These are phyloP conservation scores for Apostichopus californicus DNA, from an alignment of 35 echinoderm and acorn worm genomes.

Conservation along the genomic window DNA sequence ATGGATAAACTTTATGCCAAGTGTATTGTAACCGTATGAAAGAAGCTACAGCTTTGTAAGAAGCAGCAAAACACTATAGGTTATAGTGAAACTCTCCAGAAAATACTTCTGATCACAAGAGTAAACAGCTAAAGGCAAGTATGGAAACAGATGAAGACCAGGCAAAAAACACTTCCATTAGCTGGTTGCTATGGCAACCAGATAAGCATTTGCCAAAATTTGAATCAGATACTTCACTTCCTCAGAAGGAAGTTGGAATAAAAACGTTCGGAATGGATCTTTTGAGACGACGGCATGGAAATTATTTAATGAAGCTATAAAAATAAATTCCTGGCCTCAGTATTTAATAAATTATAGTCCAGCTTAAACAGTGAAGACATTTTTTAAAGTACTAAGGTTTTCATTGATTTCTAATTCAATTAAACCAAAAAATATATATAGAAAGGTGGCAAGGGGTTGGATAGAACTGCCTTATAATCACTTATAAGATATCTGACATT, in stretches of 20 bases:
- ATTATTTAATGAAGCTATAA: too few species aligned
- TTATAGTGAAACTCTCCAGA: background rate
- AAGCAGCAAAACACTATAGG: background rate
- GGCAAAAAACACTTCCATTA: background rate
- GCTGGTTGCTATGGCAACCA: background rate
- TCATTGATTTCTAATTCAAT: too few species aligned
- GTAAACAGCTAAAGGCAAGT: constrained; percentile 3
- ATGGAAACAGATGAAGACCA: background rate
- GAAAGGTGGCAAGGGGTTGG: too few species aligned
- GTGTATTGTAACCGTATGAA: background rate
- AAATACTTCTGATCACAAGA: background rate
- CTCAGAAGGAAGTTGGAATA: background rate
- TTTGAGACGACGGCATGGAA: background rate
- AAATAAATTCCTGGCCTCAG: too few species aligned
- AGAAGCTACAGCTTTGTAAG: background rate
- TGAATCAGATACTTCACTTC: background rate
- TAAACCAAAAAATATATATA: too few species aligned
- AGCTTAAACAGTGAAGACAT: too few species aligned
- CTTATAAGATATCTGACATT: too few species aligned
- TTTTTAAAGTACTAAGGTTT: too few species aligned
- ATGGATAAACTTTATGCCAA: background rate
- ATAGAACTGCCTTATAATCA: too few species aligned
- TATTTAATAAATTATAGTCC: too few species aligned
- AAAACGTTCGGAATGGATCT: background rate
- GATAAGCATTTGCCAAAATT: background rate